Percentiles rank a stretch among this genome's conserved stretches.
Conservation (phyloP, 1,140 invertebrate genomes). For the Zaprionus inermis region DNA sequence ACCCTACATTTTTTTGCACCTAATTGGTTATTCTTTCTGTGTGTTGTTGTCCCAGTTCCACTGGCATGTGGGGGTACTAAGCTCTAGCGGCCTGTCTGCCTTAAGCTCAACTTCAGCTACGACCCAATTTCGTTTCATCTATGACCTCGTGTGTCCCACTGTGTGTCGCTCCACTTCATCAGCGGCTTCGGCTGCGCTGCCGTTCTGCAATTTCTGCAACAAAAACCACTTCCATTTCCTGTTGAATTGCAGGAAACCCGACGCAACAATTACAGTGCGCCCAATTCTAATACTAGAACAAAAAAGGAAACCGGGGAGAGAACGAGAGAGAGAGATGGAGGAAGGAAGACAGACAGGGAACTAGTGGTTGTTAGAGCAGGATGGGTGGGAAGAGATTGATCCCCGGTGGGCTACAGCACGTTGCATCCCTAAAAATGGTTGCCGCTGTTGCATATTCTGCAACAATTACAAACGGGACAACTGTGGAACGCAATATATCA, state of each 20-base stretch:
- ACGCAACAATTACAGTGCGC: conserved; percentile 26
- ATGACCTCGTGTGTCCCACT: conserved; percentile 35
- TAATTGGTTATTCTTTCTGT: background rate
- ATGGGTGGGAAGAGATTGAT: conserved; percentile 11
- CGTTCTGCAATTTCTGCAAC: conserved; percentile 47
- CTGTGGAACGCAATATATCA: conserved; percentile 30
- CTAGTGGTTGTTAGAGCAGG: too few species aligned
- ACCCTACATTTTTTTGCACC: background rate
- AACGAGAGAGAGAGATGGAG: background rate
- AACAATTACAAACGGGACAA: conserved; percentile 42
- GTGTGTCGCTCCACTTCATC: conserved; percentile 48
- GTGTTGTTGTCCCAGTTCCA: background rate
- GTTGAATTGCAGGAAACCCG: conserved; percentile 64
- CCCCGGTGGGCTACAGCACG: conserved; percentile 23
- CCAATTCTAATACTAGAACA: conserved; percentile 57
- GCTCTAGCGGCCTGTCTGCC: background rate
- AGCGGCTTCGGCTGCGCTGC: conserved; percentile 18
- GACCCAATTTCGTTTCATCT: conserved; percentile 1
- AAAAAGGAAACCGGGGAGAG: conserved; percentile 5
- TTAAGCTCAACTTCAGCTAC: background rate
- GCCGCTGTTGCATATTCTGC: conserved; percentile 36
- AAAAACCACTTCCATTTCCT: conserved; percentile 68
- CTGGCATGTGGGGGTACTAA: background rate
- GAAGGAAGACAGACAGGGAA: conserved; percentile 10
- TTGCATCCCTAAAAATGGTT: conserved; percentile 35